Base-by-base conservation (phyloP, 2,888 invertebrate genomes). In the Cabera pusaria region DNA sequence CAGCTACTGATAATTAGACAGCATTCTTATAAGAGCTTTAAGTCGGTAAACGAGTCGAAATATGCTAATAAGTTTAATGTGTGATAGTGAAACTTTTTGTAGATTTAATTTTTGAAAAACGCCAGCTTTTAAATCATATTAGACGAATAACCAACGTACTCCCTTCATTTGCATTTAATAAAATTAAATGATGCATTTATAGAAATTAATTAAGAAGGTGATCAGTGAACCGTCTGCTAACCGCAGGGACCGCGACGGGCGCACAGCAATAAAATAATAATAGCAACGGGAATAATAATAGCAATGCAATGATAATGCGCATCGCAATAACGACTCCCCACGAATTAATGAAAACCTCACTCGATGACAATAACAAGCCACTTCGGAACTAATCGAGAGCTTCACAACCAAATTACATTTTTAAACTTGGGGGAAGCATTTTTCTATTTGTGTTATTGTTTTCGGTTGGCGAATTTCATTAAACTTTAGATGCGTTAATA, bases 161-260 rank as follows among this genome's bases (percentile, higher is more conserved):
- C 78, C 85, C 79, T 78, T 82, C 72, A 86, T 87, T 88, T 87
- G 79, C 79, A 88, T 86, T 86, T 83, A 83, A 86, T 88, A 71
- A 87, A 87, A 88, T 87, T 88, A 87, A 87, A 88, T 88, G 87
- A 88, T 85, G 74, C 88, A 85, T 87, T 87, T 85, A 83, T 60
- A 79, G 76, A 86, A 83, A 87, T 84, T 88, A 88, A 88, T 87
- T 88, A 88, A 87, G 70, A 77, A 83, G 75, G 72, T 75, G 78
- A 60, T 72, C 88, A 83, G 77, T 85, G 86, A 74, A 80, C 76
- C 88, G 86, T 69, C 66, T 69, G 73, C 66, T 72, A 67, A 66
- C 72, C 72, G 68, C 73, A 63, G 55, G n/a, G n/a, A 48, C 49
- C 35, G 37, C 39, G 54, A 47, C 53, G 43, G 29, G 17, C 29